These are phyloP conservation scores for Platypus cylindrus DNA, from an alignment of 2,888 invertebrate species.

Conservation along the genomic window DNA sequence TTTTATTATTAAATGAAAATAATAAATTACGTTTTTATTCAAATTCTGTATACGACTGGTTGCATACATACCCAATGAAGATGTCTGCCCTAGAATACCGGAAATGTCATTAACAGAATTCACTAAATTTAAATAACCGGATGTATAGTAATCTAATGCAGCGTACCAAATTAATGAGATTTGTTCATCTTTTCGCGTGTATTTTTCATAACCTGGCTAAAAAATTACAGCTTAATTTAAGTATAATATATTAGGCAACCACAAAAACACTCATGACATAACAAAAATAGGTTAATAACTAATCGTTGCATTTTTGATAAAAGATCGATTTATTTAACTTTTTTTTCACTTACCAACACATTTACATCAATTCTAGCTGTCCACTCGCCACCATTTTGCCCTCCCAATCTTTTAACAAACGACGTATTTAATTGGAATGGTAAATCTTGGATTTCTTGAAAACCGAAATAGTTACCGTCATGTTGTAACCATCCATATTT, in stretches of 20 bases:
- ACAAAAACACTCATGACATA: too few relatives aligned
- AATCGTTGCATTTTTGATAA: not conserved
- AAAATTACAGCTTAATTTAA: not conserved
- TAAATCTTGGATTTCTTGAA: conserved; percentile 76
- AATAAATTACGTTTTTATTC: too few relatives aligned
- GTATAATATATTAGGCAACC: too few relatives aligned
- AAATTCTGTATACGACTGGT: too few relatives aligned
- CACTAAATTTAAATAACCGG: conserved; percentile 42
- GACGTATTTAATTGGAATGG: conserved; percentile 67
- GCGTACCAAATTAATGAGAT: conserved; percentile 70
- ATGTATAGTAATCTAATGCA: conserved; percentile 62
- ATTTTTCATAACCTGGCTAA: conserved; percentile 14
- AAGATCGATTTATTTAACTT: not conserved
- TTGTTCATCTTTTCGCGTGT: conserved; percentile 31
- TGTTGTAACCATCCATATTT: conserved; percentile 87
- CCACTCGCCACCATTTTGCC: conserved; percentile 85
- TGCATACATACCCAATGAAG: conserved; percentile 45
- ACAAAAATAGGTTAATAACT: too few relatives aligned
- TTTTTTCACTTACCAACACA: conserved; percentile 34
- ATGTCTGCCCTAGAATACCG: conserved; percentile 62
- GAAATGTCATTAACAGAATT: conserved; percentile 42
- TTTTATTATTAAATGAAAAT: too few relatives aligned
- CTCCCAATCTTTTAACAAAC: conserved; percentile 75
- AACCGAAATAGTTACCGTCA: conserved; percentile 84
- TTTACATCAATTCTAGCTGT: conserved; percentile 65